Conservation (phyloP, 2,113 vertebrate species). For the Pseudonaja textilis region DNA sequence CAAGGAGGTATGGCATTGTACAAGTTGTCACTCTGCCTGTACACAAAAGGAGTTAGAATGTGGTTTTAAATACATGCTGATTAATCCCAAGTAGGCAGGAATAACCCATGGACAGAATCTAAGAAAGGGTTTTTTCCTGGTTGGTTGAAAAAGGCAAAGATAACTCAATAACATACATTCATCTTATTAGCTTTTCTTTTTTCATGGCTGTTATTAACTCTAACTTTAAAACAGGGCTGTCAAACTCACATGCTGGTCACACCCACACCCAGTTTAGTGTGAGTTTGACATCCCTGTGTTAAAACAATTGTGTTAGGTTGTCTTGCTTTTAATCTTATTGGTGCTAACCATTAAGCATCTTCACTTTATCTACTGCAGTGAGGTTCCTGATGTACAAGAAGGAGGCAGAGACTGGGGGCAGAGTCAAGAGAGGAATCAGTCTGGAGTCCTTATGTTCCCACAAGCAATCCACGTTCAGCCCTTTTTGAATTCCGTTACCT, state of each 20-base stretch:
- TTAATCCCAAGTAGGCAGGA: neutral
- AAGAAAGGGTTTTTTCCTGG: neutral
- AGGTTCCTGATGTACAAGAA: neutral
- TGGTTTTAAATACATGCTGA: neutral
- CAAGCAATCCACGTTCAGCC: neutral
- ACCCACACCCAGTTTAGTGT: no score
- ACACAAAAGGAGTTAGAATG: neutral
- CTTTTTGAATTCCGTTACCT: neutral
- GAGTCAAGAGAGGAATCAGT: neutral
- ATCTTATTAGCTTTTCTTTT: neutral
- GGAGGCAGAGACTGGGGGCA: neutral
- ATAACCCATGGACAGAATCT: neutral
- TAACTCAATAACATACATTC: neutral
- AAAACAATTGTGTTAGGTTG: neutral
- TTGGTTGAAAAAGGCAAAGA: neutral
- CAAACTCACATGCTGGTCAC: no score
- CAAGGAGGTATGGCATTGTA: neutral
- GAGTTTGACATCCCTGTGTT: neutral
- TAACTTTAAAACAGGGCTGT: neutral
- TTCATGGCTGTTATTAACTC: neutral
- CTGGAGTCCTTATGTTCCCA: neutral
- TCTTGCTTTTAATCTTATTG: neutral
- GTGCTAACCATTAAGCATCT: neutral
- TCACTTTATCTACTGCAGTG: neutral
- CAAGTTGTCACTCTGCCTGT: neutral